Base-by-base conservation (phyloP, 2,797 vertebrate species). In the Triplophysa yarkandensis region DNA sequence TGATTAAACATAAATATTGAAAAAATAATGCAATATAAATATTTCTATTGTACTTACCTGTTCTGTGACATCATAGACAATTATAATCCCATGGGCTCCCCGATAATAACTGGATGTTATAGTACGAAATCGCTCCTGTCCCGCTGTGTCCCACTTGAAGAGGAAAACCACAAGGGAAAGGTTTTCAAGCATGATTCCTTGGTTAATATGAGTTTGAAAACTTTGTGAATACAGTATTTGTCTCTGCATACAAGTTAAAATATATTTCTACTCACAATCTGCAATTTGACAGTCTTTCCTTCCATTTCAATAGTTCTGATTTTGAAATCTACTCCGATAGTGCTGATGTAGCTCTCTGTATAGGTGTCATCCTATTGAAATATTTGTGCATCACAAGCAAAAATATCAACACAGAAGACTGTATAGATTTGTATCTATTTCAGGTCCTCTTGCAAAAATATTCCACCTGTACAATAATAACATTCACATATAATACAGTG, bases 311-410 rank as follows among this genome's bases (percentile, higher is more conserved):
- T 90, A 72, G 92, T 93, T 52, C 92, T 83, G 85, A 93, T 93
- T 85, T 93, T 93, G 77, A 93, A 93, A 84, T 93, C 92, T 0
- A 93, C 92, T 6, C 92, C 92, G 4, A 93, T 93, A 65, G 92
- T 93, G 71, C 91, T 93, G 88, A 93, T 93, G 85, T 93, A 94
- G 73, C 91, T 93, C 69, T 93, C 92, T 0, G 92, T 94, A 84
- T 94, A 93, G 7, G 90, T 92, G 84, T 93, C 91, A 34, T 93
- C 92, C 92, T 93, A 75, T 16, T 8, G 10, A 6, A 32, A 74
- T 2, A 43, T 28, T 55, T 23, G 46, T 10, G 14, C 2, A 55
- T 57, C 32, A 67, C 21, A 4, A 72, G 39, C 25, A 3, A 34
- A 25, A 39, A 7, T 21, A 21, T 11, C 9, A 36, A 36, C 9